A percentile compares a stretch with the other conserved stretches of the same genome.
Evolutionary conservation across 1,140 invertebrate genomes (phyloP).

Genomic region (Globodera rostochiensis): DNA sequence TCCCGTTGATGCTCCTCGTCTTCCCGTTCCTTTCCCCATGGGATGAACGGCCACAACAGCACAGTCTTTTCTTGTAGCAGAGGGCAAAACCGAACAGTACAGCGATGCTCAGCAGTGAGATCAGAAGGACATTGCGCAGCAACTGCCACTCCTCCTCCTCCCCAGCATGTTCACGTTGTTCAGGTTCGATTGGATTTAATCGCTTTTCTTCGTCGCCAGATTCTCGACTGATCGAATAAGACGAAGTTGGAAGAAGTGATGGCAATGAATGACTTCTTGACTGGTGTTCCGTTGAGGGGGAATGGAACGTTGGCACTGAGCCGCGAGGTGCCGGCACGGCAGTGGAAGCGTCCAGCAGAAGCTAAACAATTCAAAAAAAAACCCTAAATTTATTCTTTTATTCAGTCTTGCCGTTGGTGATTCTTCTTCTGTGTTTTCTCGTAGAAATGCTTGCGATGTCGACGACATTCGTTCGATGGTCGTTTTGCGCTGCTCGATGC

Average conservation of each 20-base stretch:
- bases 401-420: neutral
- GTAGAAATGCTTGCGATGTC: neutral
- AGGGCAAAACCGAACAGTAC: neutral
- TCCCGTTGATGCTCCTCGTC: conserved; percentile 20
- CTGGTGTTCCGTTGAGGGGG: neutral
- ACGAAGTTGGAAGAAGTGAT: neutral
- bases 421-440: neutral
- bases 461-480: neutral
- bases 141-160: conserved; percentile 22
- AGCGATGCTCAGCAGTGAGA: conserved; percentile 10
- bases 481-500: conserved; percentile 1
- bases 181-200: neutral
- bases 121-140: conserved; percentile 25
- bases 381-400: neutral
- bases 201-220: neutral
- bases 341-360: neutral
- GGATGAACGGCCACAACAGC: conserved; percentile 1
- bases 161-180: neutral
- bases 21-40: conserved; percentile 6
- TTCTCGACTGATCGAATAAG: neutral
- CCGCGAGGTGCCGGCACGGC: neutral
- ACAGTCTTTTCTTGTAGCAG: conserved; percentile 2
- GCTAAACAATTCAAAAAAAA: neutral
- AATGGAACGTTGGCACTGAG: neutral
- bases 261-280: neutral